Conservation (phyloP, 2,888 invertebrate genomes). For the Gisinianus flammeolus region DNA sequence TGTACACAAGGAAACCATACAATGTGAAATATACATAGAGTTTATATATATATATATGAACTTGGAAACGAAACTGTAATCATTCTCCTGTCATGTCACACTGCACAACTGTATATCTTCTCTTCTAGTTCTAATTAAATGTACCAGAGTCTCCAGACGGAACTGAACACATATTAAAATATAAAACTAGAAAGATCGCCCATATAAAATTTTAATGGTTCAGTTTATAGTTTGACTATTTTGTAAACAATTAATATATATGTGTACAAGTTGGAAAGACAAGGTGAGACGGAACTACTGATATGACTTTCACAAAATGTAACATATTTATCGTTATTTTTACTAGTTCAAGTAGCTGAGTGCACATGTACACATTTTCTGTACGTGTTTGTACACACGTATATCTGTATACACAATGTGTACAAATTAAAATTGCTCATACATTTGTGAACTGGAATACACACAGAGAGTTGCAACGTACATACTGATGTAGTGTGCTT, state of each 20-base stretch:
- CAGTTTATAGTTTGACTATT: not conserved
- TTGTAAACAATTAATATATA: not conserved
- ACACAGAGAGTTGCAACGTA: no score
- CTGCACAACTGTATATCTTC: not conserved
- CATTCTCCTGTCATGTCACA: not conserved
- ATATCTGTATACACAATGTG: not conserved
- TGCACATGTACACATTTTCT: no score
- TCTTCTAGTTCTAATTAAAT: no score
- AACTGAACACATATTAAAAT: no score
- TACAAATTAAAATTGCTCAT: not conserved
- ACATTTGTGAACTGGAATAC: not conserved
- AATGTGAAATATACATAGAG: not conserved
- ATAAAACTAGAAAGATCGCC: no score
- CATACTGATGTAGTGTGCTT: no score
- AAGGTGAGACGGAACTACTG: not conserved
- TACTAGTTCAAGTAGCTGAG: no score
- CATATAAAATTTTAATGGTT: not conserved
- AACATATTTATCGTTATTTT: not conserved
- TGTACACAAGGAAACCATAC: not conserved
- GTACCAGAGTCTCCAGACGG: no score
- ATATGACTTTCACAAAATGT: not conserved
- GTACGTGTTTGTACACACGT: not conserved
- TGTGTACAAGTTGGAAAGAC: not conserved
- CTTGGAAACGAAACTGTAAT: no score
- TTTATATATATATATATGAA: not conserved